These are phyloP conservation scores for Gari tellinella DNA, from an alignment of 2,888 invertebrate species.

Conservation along the genomic window DNA sequence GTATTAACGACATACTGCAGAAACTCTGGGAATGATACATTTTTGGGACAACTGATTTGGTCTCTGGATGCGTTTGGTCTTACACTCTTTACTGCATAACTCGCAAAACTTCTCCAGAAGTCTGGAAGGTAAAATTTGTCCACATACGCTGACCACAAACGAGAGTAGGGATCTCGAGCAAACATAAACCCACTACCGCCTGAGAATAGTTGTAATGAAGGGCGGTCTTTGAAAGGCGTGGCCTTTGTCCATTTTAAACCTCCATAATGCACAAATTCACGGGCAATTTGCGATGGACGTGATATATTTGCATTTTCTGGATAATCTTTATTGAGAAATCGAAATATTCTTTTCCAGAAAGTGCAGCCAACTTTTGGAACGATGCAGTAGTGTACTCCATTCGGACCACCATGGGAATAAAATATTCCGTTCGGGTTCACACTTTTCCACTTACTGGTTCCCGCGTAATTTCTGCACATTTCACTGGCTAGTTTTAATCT, in stretches of 20 bases:
- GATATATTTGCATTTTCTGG: neutral
- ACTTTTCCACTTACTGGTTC: neutral
- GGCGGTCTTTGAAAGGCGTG: slow-evolving; percentile 1
- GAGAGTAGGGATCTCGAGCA: slow-evolving; percentile 55
- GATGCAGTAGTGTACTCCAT: neutral
- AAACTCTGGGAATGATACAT: slow-evolving; percentile 59
- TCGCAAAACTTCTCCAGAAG: slow-evolving; percentile 52
- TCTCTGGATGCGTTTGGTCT: slow-evolving; percentile 4
- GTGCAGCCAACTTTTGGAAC: slow-evolving; percentile 40
- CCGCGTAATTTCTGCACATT: neutral
- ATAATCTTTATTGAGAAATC: slow-evolving; percentile 37
- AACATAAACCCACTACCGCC: slow-evolving; percentile 54
- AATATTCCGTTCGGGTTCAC: neutral
- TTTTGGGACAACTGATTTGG: slow-evolving; percentile 38
- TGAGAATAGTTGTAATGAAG: slow-evolving; percentile 16
- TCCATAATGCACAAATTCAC: slow-evolving; percentile 43
- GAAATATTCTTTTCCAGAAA: slow-evolving; percentile 44
- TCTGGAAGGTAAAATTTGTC: slow-evolving; percentile 64
- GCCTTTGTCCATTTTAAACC: slow-evolving; percentile 12
- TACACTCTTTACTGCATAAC: slow-evolving; percentile 18
- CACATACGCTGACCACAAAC: slow-evolving; percentile 63
- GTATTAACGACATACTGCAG: slow-evolving; percentile 34
- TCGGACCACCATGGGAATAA: neutral
- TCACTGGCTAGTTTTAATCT: neutral
- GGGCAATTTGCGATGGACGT: slow-evolving; percentile 52